These are phyloP conservation scores for Apodemus speciosus DNA, from an alignment of 2,113 vertebrate genomes.

Conservation along the genomic window DNA sequence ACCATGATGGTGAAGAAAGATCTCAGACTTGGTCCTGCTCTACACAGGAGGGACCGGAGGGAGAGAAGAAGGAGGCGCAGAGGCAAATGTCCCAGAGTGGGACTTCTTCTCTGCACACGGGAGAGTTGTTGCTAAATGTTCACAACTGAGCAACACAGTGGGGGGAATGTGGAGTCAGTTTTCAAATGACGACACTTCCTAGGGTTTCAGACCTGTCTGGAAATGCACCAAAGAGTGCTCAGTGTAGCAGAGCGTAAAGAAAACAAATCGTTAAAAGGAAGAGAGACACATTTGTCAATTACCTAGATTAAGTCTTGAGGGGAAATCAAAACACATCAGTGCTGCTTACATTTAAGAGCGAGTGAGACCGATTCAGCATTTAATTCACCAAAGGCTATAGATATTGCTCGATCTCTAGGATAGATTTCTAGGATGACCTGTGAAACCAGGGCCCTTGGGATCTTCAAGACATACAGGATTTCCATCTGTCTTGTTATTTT, in stretches of 20 bases:
- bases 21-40: not conserved
- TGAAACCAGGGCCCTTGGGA: not conserved
- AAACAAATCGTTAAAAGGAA: not conserved
- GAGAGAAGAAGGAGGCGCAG: not conserved
- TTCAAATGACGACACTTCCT: not conserved
- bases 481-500: slow-evolving; percentile 5
- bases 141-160: not conserved
- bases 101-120: not conserved
- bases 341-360: not conserved
- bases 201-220: not conserved
- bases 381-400: not conserved
- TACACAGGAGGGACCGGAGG: not conserved
- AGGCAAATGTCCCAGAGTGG: not conserved
- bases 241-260: not conserved
- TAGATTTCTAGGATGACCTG: not conserved
- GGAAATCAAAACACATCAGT: not conserved
- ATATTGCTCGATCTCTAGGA: not conserved
- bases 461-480: not conserved
- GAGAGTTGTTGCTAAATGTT: not conserved
- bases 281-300: not conserved
- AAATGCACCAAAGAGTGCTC: not conserved
- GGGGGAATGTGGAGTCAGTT: not conserved
- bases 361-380: not conserved
- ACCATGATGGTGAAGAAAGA: not conserved
- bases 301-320: not conserved